Conservation (phyloP, 2,797 vertebrate genomes). For the Eulemur mongoz region DNA sequence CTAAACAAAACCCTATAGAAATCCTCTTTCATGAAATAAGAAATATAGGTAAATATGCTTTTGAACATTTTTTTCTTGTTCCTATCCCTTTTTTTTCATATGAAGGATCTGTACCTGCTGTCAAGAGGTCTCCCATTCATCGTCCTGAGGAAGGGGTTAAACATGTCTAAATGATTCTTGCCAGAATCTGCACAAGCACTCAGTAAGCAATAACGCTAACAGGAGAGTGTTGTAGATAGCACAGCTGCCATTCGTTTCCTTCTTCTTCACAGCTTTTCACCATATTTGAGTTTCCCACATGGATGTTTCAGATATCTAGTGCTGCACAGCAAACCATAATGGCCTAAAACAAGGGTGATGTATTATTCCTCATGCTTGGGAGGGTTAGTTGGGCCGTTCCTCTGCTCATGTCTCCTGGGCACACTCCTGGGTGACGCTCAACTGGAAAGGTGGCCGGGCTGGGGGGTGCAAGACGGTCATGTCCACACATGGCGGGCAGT, state of each 20-base stretch:
- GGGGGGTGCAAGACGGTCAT: background rate
- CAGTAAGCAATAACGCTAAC: background rate
- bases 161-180: background rate
- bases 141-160: background rate
- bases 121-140: background rate
- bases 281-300: background rate
- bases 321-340: background rate
- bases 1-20: background rate
- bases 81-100: too few species aligned
- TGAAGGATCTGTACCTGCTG: background rate
- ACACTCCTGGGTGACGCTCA: background rate
- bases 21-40: background rate
- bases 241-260: background rate
- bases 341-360: background rate
- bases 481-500: background rate
- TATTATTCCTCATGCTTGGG: background rate
- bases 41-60: background rate
- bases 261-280: background rate
- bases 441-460: background rate
- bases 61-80: background rate
- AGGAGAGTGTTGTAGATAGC: background rate
- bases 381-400: background rate
- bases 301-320: background rate
- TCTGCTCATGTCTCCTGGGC: background rate
- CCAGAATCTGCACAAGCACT: background rate